phyloP scores from a whole-genome alignment of 2,888 invertebrate genomes.

The Heliconius hortense region DNA sequence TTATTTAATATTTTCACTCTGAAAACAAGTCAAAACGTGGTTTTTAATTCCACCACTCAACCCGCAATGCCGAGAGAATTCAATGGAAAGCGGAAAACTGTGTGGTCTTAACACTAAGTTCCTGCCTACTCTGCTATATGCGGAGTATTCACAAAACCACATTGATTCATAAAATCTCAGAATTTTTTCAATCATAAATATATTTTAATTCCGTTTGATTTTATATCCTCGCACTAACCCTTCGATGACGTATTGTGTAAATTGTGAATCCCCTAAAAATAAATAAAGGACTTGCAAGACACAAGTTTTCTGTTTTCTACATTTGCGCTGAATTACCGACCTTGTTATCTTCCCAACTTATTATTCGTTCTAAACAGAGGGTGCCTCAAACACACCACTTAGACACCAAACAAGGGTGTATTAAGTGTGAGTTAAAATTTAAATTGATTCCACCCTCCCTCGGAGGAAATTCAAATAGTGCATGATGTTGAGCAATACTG shows the following conservation, averaged over 20 bases:
- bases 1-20: no score
- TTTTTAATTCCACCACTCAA: no score
- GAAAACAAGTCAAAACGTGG: no score
- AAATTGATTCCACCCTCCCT: conserved; percentile 80
- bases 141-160: background rate
- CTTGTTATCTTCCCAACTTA: conserved; percentile 76
- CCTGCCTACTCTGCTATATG: no score
- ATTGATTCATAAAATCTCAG: background rate
- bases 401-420: conserved; percentile 82
- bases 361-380: conserved; percentile 77
- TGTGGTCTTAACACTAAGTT: no score
- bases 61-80: no score
- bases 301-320: conserved; percentile 39
- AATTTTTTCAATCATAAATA: background rate
- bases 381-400: conserved; percentile 81
- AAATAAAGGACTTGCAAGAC: conserved; percentile 42
- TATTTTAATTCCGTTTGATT: conserved; percentile 22
- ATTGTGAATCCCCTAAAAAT: conserved; percentile 37
- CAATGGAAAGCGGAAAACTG: no score
- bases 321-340: conserved; percentile 55
- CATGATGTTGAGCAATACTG: conserved; percentile 75
- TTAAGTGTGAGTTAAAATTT: conserved; percentile 82
- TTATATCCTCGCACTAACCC: conserved; percentile 24
- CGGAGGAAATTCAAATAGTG: conserved; percentile 79
- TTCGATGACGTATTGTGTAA: conserved; percentile 23